Base-by-base conservation (phyloP, 2,888 invertebrate genomes). In the Scotopteryx bipunctaria region DNA sequence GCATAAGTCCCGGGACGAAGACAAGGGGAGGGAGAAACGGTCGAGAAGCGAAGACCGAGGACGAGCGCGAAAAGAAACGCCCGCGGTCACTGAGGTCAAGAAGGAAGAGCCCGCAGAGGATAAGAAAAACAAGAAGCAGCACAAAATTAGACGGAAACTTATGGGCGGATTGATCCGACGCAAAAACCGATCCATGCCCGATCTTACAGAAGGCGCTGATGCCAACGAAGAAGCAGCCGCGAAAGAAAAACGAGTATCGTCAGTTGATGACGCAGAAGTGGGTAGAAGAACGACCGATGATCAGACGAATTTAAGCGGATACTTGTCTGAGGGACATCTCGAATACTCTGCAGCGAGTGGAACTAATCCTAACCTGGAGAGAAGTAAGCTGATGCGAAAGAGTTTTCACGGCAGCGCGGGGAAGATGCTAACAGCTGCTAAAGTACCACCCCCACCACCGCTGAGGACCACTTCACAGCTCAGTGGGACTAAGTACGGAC, bases 111-210 rank as follows among this genome's bases (percentile, higher is more conserved):
- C 91, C 6, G 82, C 94, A 73, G 95, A 95, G 50, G 92, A 93
- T 51, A 95, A 95, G 71, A 92, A 93, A 14, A 94, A 94, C 40
- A 97, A 97, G 73, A 97, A 97, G 64, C 97, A 97, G 74, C 97
- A 97, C 72, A 97, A 97, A 85, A 96, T 97, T 35, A 91, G 97
- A 17, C 91, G 97, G 69, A 97, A 97, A 79, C 80, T 97, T 4
- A 97, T 97, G 97, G 97, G 97, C 8, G 97, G 97, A 1, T 85
- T 97, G 43, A 97, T 97, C 43, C 92, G 95, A 55, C 91, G 97
- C 19, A 97, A 97, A 78, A 97, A 97, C 74, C 91, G 97, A 61
- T 97, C 97, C 46, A 96, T 97, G 96, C 97, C 97, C 0, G 97
- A 97, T 86, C 87, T 97, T 38, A 94, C 97, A 0, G 97, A 97